These are phyloP conservation scores for Carcinoscorpius rotundicauda DNA, from an alignment of 1,140 invertebrate species.

Conservation along the genomic window DNA sequence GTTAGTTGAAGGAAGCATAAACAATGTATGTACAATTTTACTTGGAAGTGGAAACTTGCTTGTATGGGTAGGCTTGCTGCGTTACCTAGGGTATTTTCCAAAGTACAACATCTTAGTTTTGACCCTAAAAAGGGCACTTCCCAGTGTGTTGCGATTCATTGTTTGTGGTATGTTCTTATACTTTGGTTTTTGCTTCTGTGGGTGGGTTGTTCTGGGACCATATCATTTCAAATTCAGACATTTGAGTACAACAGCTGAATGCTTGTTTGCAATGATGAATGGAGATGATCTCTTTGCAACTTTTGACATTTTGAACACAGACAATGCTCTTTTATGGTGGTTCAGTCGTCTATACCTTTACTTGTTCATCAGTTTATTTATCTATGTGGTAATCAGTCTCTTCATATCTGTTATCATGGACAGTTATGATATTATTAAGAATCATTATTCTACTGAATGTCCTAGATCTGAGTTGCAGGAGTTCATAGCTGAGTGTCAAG, in stretches of 20 bases:
- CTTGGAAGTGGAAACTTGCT: conserved; percentile 87
- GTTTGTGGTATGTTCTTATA: conserved; percentile 66
- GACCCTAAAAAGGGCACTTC: conserved; percentile 81
- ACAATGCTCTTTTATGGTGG: conserved; percentile 86
- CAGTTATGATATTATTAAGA: conserved; percentile 93
- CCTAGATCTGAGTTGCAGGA: no score
- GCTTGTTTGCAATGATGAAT: conserved; percentile 70
- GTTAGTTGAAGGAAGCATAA: conserved; percentile 57
- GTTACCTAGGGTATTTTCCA: conserved; percentile 94
- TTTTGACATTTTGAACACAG: conserved; percentile 65
- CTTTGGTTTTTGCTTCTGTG: conserved; percentile 85
- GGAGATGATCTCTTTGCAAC: conserved; percentile 99
- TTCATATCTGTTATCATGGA: conserved; percentile 99
- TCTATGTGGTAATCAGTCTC: conserved; percentile 93
- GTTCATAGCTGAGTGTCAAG: no score
- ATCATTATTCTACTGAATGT: conserved; percentile 14
- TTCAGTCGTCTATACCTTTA: conserved; percentile 94
- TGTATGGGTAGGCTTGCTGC: conserved; percentile 91
- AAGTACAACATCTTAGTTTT: conserved; percentile 96
- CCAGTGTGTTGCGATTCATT: conserved; percentile 83
- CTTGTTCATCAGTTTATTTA: conserved; percentile 89
- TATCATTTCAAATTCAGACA: conserved; percentile 96
- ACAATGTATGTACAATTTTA: conserved; percentile 88
- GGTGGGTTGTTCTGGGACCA: conserved; percentile 94
- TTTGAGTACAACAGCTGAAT: conserved; percentile 74